phyloP scores from a whole-genome alignment of 2,888 invertebrate genomes.

The Caenorhabditis sp. region DNA sequence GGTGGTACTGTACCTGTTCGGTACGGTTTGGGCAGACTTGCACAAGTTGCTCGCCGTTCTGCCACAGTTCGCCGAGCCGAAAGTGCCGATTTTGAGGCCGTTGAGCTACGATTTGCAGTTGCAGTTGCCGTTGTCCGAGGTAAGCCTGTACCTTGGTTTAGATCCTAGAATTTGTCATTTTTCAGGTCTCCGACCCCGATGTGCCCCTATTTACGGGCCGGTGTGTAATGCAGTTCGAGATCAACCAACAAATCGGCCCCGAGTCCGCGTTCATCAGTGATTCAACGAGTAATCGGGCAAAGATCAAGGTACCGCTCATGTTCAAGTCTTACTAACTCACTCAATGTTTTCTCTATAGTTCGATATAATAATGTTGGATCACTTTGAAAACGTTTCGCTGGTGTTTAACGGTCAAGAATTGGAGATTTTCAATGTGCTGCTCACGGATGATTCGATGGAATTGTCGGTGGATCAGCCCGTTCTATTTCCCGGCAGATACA shows the following conservation, averaged over 20 bases:
- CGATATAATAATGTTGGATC: slow-evolving; percentile 61
- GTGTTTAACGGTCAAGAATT: slow-evolving; percentile 63
- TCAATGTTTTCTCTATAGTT: too few species aligned
- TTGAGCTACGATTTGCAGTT: slow-evolving; percentile 62
- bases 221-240: slow-evolving; percentile 63
- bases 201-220: slow-evolving; percentile 64
- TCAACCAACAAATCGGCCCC: slow-evolving; percentile 60
- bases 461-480: slow-evolving; percentile 62
- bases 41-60: slow-evolving; percentile 15
- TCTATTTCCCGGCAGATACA: slow-evolving; percentile 62
- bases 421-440: slow-evolving; percentile 60
- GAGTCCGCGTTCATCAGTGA: slow-evolving; percentile 59
- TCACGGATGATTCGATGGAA: slow-evolving; percentile 65
- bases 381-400: slow-evolving; percentile 65
- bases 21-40: slow-evolving; percentile 12
- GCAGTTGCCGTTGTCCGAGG: slow-evolving; percentile 66
- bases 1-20: slow-evolving; percentile 27
- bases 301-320: slow-evolving; percentile 57
- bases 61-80: slow-evolving; percentile 26
- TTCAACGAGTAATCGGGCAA: slow-evolving; percentile 56
- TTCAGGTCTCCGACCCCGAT: slow-evolving; percentile 60
- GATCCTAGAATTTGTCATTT: too few species aligned
- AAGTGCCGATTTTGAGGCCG: slow-evolving; percentile 40
- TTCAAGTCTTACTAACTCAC: too few species aligned
- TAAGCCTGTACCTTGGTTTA: too few species aligned